Evolutionary conservation across 2,797 vertebrate species (phyloP), one percentile per base, ranked within the genome.

Genomic region (Eulemur coronatus): DNA sequence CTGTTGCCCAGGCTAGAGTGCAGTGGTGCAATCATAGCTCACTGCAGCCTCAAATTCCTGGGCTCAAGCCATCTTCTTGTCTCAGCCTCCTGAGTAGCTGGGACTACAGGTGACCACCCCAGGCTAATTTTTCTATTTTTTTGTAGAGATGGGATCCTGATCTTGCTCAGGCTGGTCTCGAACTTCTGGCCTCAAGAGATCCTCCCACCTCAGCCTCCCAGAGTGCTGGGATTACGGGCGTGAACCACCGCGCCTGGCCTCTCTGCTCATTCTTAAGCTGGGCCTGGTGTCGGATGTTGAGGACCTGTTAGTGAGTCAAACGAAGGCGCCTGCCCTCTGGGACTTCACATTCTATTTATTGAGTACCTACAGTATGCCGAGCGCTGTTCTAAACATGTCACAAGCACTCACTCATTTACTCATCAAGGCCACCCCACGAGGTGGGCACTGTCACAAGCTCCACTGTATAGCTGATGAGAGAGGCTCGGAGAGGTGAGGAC

Each of bases 211-310:
- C 0, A 11, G 57, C 57, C 57, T 59, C 57, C 24, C 57, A 59
- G 24, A 28, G 24, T 59, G 57, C 57, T 26, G 22, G 57, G 57
- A 59, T 59, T 59, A 12, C 4, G 4, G 57, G 57, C 8, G 4
- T 28, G 9, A 26, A 24, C 24, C 57, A 28, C 24, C 0, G 0
- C 1, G 1, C 24, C 57, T 1, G 0, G 57, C 57, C 57, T 59
- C 22, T 59, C 57, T 59, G 24, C 4, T 24, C 30, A 13, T 7
- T 26, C 69, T 38, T 41, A 72, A n/a, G 12, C 78, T 30, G 5
- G 15, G 55, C 8, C 15, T 7, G 14, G 35, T n/a, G 30, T 81
- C 30, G 33, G 57, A 9, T 15, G 48, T 69, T 9, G 9, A 67
- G 22, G 52, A 35, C 52, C 14, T 35, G 4, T 9, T 35, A n/a